A percentile compares a stretch with the other conserved stretches of the same genome.
phyloP scores from a whole-genome alignment of 2,797 vertebrate genomes.

The Catostomus latipinnis region DNA sequence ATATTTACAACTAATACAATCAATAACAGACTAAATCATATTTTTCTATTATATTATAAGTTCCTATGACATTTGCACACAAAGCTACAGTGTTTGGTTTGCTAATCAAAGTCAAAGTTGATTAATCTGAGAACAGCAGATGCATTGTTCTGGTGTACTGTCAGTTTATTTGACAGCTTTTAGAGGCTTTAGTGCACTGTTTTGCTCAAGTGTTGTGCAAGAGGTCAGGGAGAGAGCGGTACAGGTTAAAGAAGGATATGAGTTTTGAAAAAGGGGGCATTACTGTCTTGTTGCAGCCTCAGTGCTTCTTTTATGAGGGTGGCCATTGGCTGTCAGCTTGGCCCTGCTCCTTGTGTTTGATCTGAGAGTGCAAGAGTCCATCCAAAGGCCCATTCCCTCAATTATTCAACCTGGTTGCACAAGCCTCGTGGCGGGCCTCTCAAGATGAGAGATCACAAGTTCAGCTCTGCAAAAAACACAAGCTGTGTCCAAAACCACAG shows the following conservation, averaged over 20 bases:
- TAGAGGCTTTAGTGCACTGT: not conserved
- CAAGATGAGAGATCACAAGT: slow-evolving; percentile 4
- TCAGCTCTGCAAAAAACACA: not conserved
- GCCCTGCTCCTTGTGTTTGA: slow-evolving; percentile 64
- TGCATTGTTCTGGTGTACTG: not conserved
- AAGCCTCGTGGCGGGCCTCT: not conserved
- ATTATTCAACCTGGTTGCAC: slow-evolving; percentile 43
- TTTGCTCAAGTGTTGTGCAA: slow-evolving; percentile 32
- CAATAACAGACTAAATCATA: not conserved
- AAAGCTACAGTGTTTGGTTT: not conserved
- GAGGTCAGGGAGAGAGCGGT: slow-evolving; percentile 43
- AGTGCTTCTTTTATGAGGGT: slow-evolving; percentile 68
- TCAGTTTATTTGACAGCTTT: not conserved
- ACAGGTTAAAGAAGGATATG: slow-evolving; percentile 46
- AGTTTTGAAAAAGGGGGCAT: slow-evolving; percentile 66
- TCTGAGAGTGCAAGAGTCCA: slow-evolving; percentile 60
- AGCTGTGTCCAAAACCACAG: not conserved
- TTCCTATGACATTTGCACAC: not conserved
- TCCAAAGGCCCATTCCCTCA: slow-evolving; percentile 32
- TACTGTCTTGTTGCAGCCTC: slow-evolving; percentile 70
- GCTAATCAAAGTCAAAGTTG: not conserved
- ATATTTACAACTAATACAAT: not conserved
- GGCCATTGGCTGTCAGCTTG: slow-evolving; percentile 63
- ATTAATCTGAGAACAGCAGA: not conserved
- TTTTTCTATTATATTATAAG: not conserved